Base-by-base conservation (phyloP, 2,113 vertebrate species). In the Limanda limanda region DNA sequence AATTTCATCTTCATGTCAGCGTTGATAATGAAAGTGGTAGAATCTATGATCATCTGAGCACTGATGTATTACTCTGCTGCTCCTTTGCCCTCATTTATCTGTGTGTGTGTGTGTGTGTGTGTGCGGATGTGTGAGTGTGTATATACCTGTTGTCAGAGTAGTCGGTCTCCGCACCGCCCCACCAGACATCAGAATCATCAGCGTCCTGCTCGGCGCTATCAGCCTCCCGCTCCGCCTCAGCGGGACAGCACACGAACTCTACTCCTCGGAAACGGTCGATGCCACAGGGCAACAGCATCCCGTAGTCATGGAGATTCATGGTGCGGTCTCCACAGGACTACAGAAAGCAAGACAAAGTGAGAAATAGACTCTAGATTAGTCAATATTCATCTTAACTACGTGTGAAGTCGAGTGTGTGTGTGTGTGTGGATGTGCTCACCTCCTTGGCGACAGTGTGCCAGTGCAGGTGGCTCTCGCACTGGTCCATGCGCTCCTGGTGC, bases 371-470 rank as follows among this genome's bases (percentile, higher is more conserved):
- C 15, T 0, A 4, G 20, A 61, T 75, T 10, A 45, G 68, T 2
- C 3, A 13, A 31, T 14, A 18, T 11, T 56, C 45, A 2, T 12
- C n/a, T 0, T 35, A 21, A 18, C 24, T 3, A 37, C 3, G n/a
- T 67, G 17, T 62, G 21, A n/a, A 40, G 57, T 60, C 59, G 54
- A 24, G 65, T 4, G 40, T 10, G 15, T 20, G 12, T 20, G 45
- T 12, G n/a, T 35, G 12, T 12, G 67, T 21, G 45, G 20, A 9
- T 31, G 8, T 0, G 0, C 90, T 86, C 70, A 98, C 97, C 96
- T 98, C 97, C 91, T 99, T 99, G 87, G 98, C 97, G 13, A 98
- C 97, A 0, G 98, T 98, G 89, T 99, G 98, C 98, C 98, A 99
- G 92, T 99, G 97, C 84, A 99, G 95, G 83, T 99, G 98, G 78